Conservation (phyloP, 2,113 vertebrate species). For the Eurystomus gularis region DNA sequence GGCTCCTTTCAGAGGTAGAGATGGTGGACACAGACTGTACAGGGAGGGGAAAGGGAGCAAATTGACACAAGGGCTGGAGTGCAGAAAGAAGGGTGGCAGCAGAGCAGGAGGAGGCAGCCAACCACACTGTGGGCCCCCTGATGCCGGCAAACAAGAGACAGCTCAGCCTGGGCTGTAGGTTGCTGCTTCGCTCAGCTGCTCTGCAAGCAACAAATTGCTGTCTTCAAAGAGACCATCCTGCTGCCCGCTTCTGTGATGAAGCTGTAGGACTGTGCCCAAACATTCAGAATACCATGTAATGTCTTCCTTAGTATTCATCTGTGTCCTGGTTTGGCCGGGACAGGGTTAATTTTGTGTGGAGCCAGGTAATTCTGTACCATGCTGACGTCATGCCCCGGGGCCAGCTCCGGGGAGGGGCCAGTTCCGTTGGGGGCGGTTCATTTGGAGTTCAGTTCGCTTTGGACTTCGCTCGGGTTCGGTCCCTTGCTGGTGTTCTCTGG, state of each 20-base stretch:
- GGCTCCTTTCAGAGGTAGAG: background rate
- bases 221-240: background rate
- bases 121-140: background rate
- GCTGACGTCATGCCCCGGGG: no score
- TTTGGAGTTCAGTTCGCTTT: no score
- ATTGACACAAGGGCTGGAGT: fast-evolving
- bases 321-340: no score
- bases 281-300: no score
- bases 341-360: no score
- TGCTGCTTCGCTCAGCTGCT: background rate
- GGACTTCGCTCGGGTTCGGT: no score
- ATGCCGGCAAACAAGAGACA: background rate
- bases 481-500: no score
- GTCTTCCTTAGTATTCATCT: background rate
- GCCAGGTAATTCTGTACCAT: no score
- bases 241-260: background rate
- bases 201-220: background rate
- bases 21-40: fast-evolving
- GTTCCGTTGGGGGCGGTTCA: no score
- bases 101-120: background rate
- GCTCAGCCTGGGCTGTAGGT: background rate
- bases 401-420: no score
- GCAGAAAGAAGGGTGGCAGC: background rate
- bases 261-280: background rate
- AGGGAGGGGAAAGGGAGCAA: background rate